Evolutionary conservation across 2,113 vertebrate species (phyloP).

Genomic region (Elanus axillaris): DNA sequence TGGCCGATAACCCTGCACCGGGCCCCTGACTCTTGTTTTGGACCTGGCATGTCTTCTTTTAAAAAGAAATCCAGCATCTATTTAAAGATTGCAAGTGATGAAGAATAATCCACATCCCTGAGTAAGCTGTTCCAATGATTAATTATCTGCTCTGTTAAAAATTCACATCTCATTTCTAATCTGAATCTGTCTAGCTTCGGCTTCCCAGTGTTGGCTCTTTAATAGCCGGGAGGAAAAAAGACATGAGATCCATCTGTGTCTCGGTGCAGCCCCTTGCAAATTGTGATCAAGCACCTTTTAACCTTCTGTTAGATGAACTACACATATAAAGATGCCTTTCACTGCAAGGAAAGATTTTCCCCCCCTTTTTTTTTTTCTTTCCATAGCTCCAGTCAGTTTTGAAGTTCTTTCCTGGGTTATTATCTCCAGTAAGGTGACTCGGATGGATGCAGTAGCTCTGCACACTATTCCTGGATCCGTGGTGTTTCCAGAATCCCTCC

Average conservation of each 20-base stretch:
- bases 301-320: neutral
- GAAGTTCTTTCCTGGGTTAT: neutral
- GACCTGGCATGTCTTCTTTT: neutral
- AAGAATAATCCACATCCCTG: neutral
- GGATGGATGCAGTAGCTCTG: neutral
- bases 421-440: neutral
- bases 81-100: neutral
- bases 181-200: neutral
- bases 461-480: neutral
- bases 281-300: slow-evolving; percentile 14
- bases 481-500: neutral
- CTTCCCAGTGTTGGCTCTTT: neutral
- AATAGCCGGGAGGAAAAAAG: neutral
- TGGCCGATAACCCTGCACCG: neutral
- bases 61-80: neutral
- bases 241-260: neutral
- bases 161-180: slow-evolving; percentile 31
- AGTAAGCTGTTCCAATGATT: slow-evolving; percentile 43
- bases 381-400: neutral
- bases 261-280: neutral
- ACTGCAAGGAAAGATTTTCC: neutral
- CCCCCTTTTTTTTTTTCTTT: neutral
- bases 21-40: neutral
- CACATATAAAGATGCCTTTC: neutral
- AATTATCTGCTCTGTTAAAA: slow-evolving; percentile 32